These are phyloP conservation scores for Idaea biselata DNA, from an alignment of 2,888 invertebrate species.

Conservation along the genomic window DNA sequence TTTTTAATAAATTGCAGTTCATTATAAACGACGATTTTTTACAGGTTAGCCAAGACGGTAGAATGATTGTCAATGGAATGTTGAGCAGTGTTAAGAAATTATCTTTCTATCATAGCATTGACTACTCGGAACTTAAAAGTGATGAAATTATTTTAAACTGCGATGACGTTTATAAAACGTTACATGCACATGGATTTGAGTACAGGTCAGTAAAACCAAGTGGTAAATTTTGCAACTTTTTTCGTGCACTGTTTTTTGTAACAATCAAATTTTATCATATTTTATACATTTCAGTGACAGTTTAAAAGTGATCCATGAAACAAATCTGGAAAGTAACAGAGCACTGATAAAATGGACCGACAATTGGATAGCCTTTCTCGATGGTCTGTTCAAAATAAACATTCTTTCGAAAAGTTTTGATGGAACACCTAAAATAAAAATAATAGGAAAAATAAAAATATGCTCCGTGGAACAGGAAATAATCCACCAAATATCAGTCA, in stretches of 20 bases:
- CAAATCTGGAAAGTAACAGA: conserved; percentile 19
- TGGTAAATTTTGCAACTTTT: background rate
- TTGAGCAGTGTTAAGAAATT: conserved; percentile 5
- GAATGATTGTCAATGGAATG: conserved; percentile 17
- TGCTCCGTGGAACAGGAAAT: conserved; percentile 14
- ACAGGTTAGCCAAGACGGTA: conserved; percentile 14
- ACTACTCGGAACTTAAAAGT: conserved; percentile 8
- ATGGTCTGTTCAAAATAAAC: conserved; percentile 30
- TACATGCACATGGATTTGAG: conserved; percentile 19
- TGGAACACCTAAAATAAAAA: conserved; percentile 23
- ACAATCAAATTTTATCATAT: background rate
- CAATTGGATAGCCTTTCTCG: conserved; percentile 27
- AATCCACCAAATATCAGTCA: background rate
- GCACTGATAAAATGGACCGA: conserved; percentile 25
- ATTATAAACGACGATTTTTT: conserved; percentile 1
- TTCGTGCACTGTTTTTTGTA: background rate
- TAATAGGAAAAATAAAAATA: conserved; percentile 21
- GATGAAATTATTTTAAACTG: conserved; percentile 8
- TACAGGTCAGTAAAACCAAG: conserved; percentile 17
- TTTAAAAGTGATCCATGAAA: conserved; percentile 20
- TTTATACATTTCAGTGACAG: conserved; percentile 17
- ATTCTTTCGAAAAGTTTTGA: conserved; percentile 19
- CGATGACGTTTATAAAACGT: conserved; percentile 22
- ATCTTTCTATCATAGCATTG: conserved; percentile 5
- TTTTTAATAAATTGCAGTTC: background rate